phyloP scores from a whole-genome alignment of 1,140 invertebrate species.

The Trypoxylus dichotomus region DNA sequence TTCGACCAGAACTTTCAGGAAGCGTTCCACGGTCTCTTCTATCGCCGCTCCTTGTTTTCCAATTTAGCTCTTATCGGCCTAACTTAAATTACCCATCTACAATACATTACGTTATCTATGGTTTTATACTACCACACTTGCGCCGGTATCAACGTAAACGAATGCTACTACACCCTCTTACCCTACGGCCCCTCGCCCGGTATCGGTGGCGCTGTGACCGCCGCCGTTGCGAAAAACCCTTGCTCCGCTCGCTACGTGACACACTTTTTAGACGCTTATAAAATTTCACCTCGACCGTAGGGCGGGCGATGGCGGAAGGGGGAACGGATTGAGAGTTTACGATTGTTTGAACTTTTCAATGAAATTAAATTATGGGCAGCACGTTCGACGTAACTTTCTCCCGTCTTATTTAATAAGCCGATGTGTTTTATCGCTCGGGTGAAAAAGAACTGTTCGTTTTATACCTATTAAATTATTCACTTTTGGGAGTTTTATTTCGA shows the following conservation, averaged over 20 bases:
- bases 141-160: not conserved
- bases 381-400: constrained; percentile 14
- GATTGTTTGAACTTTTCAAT: constrained; percentile 25
- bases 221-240: not conserved
- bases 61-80: not conserved
- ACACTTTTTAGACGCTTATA: constrained; percentile 9
- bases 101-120: constrained; percentile 13
- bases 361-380: constrained; percentile 22
- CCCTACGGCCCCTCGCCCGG: not conserved
- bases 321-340: not conserved
- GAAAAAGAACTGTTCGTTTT: not conserved
- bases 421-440: not conserved
- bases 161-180: not conserved
- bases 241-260: not conserved
- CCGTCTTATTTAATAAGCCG: constrained; percentile 5
- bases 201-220: not conserved
- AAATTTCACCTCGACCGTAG: not conserved
- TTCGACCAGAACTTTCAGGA: not conserved
- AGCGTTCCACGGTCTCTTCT: not conserved
- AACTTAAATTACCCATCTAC: constrained; percentile 6
- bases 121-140: not conserved
- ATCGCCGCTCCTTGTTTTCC: not conserved
- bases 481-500: not conserved
- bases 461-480: not conserved
- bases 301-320: not conserved